Conservation (phyloP, 2,113 vertebrate genomes). For the Hirundichthys speculiger region DNA sequence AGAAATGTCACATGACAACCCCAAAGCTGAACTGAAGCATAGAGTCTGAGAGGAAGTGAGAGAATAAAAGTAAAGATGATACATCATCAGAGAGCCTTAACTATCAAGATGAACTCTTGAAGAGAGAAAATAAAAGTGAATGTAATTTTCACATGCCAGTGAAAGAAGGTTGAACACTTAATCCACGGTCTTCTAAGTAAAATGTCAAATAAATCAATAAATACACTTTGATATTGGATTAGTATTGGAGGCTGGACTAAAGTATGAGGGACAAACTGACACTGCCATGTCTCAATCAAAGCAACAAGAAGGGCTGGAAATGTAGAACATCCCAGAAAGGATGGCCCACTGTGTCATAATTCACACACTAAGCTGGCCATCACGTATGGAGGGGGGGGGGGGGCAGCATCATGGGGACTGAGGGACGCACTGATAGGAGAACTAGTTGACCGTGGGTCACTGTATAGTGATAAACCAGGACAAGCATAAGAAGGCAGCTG, state of each 20-base stretch:
- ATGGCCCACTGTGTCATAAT: constrained; percentile 28
- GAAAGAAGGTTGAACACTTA: background rate
- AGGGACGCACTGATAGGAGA: constrained; percentile 27
- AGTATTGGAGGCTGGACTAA: background rate
- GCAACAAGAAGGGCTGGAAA: constrained; percentile 9
- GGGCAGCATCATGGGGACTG: constrained; percentile 21
- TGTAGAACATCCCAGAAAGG: constrained; percentile 30
- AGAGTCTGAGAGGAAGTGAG: too few relatives aligned
- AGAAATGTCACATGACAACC: too few relatives aligned
- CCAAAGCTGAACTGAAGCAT: too few relatives aligned
- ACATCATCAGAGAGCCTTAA: background rate
- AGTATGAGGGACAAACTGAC: background rate
- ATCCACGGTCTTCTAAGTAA: constrained; percentile 9
- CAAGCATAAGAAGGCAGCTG: constrained; percentile 47
- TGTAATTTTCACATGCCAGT: background rate
- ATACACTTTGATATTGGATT: constrained; percentile 11
- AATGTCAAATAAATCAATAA: background rate
- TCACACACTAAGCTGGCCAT: constrained; percentile 42
- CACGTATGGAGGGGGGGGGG: constrained; percentile 20
- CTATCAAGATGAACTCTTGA: background rate
- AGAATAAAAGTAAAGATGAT: background rate
- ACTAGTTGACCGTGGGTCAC: constrained; percentile 49
- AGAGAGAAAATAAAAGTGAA: background rate
- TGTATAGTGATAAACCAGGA: constrained; percentile 54
- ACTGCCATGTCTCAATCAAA: background rate